Conservation (phyloP, 2,797 vertebrate species). For the Falco rusticolus region DNA sequence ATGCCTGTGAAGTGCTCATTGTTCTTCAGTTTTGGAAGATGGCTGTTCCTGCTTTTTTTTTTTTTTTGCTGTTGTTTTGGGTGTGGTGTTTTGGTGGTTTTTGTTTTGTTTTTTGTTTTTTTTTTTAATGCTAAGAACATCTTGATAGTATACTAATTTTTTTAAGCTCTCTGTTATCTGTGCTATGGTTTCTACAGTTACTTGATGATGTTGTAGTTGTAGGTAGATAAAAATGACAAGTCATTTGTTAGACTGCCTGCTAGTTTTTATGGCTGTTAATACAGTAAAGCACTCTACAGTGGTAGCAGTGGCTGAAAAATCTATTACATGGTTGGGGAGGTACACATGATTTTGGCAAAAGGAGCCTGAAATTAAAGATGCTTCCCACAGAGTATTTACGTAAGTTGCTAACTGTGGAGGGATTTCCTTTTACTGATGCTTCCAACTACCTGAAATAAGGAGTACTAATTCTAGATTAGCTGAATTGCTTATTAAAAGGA, state of each 20-base stretch:
- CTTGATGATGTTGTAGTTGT: not conserved
- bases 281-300: not conserved
- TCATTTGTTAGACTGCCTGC: not conserved
- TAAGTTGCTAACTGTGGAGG: not conserved
- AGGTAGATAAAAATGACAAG: not conserved
- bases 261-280: not conserved
- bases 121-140: not conserved
- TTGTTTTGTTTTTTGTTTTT: not conserved
- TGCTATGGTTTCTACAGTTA: not conserved
- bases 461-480: not conserved
- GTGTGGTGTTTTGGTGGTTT: too few species aligned
- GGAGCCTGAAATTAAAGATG: not conserved
- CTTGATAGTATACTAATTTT: not conserved
- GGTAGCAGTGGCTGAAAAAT: not conserved
- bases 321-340: not conserved
- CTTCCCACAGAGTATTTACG: rapidly evolving
- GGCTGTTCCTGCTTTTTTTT: not conserved
- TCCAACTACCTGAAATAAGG: not conserved
- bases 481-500: not conserved
- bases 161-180: not conserved
- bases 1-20: not conserved
- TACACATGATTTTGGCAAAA: not conserved
- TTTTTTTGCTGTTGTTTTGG: too few species aligned
- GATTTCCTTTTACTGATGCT: not conserved
- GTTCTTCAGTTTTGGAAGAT: not conserved